A percentile compares a stretch with the other conserved stretches of the same genome.
Conservation (phyloP, 2,797 vertebrate species). For the Malurus leucopterus region DNA sequence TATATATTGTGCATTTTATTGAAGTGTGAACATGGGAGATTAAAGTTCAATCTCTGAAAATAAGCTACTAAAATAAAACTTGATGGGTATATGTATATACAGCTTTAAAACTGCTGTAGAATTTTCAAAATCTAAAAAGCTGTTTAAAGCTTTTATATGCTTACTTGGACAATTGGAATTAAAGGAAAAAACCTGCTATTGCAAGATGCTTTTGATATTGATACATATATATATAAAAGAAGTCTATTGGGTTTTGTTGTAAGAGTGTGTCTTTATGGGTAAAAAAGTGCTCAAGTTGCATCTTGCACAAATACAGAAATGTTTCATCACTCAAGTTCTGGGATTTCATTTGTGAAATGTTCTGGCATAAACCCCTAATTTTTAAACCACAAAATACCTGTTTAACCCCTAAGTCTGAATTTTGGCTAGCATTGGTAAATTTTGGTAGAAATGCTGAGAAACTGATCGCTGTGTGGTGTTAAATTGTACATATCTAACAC, state of each 20-base stretch:
- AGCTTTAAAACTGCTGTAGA: conserved; percentile 3
- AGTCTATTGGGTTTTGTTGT: background rate
- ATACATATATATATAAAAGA: background rate
- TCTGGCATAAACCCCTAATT: background rate
- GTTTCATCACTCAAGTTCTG: background rate
- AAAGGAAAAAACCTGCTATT: background rate
- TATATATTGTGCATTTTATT: conserved; percentile 11
- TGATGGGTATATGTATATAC: background rate
- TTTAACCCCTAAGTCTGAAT: background rate
- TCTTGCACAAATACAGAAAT: conserved; percentile 14
- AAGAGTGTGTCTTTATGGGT: background rate
- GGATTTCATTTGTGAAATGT: background rate
- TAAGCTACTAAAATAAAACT: background rate
- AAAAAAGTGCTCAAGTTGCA: background rate
- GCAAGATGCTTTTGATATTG: conserved; percentile 14
- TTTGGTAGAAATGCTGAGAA: conserved; percentile 3
- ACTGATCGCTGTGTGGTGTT: conserved; percentile 9
- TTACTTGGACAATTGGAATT: background rate
- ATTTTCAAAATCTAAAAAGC: background rate
- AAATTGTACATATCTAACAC: conserved; percentile 1
- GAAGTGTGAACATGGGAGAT: conserved; percentile 21
- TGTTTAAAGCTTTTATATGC: background rate
- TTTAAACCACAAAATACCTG: background rate
- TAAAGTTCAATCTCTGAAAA: background rate
- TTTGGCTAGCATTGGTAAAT: background rate